phyloP scores from a whole-genome alignment of 1,140 invertebrate genomes.

The Cherax quadricarinatus region DNA sequence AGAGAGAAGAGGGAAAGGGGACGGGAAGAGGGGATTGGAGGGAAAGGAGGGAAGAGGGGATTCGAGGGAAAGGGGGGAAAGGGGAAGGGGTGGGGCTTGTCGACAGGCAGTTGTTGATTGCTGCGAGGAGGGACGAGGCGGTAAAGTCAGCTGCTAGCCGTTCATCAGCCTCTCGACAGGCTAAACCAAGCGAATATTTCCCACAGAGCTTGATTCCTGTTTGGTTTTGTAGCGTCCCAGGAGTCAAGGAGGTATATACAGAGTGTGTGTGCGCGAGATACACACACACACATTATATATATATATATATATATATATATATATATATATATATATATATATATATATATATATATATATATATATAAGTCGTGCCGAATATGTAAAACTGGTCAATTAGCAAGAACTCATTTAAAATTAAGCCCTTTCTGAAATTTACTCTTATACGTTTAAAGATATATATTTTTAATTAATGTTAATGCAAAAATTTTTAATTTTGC shows the following conservation, averaged over 20 bases:
- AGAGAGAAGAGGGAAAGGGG: background rate
- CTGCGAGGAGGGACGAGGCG: slow-evolving; percentile 28
- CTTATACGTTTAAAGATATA: too few species aligned
- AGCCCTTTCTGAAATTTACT: too few species aligned
- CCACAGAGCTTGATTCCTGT: slow-evolving; percentile 26
- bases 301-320: too few species aligned
- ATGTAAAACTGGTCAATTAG: too few species aligned
- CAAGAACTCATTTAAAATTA: too few species aligned
- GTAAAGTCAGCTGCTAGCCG: slow-evolving; percentile 31
- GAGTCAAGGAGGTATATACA: background rate
- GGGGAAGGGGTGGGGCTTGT: background rate
- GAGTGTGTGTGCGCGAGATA: background rate
- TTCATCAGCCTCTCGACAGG: background rate
- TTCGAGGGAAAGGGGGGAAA: background rate
- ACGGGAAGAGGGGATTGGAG: background rate
- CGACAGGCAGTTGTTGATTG: background rate
- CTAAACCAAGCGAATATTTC: background rate
- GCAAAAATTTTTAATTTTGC: too few species aligned
- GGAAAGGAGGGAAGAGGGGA: background rate
- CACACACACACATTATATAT: too few species aligned
- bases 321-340: too few species aligned
- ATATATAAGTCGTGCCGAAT: too few species aligned
- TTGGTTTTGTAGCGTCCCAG: background rate
- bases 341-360: too few species aligned
- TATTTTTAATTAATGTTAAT: too few species aligned